phyloP scores from a whole-genome alignment of 2,797 vertebrate genomes.

The Gymnopithys bicolor region DNA sequence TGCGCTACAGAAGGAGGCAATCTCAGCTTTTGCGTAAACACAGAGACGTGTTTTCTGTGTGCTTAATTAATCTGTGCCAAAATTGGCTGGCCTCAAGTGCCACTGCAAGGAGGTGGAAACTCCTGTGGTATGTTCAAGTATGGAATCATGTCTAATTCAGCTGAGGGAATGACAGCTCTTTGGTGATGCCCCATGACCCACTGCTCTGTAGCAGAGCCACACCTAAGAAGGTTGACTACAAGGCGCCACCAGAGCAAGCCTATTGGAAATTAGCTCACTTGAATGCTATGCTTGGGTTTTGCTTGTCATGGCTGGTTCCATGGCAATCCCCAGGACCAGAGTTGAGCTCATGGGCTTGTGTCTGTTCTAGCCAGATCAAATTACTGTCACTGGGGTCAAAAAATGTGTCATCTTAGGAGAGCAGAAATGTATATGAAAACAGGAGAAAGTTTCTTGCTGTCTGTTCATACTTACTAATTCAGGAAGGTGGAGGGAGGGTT shows the following conservation, averaged over 20 bases:
- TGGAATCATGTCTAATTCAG: background rate
- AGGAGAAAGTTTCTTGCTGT: background rate
- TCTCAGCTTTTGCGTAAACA: background rate
- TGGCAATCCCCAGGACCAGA: background rate
- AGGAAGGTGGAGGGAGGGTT: background rate
- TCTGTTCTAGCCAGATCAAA: background rate
- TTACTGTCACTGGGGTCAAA: background rate
- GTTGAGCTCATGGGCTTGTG: background rate
- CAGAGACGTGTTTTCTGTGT: background rate
- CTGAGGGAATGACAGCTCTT: background rate
- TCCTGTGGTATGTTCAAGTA: background rate
- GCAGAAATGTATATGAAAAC: background rate
- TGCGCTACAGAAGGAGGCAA: background rate
- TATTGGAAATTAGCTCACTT: background rate
- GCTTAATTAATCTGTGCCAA: background rate
- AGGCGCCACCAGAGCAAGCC: too few relatives aligned
- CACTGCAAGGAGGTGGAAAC: background rate
- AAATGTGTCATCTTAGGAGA: background rate
- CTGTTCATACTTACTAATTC: background rate
- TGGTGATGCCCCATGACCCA: background rate
- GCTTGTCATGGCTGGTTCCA: fast-evolving
- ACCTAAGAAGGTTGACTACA: background rate
- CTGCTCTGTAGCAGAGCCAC: background rate
- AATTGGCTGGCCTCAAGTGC: background rate
- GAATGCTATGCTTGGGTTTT: background rate